Evolutionary conservation across 2,888 invertebrate species (phyloP), one percentile per base, ranked within the genome.

Genomic region (Drosophila nigricruria): DNA sequence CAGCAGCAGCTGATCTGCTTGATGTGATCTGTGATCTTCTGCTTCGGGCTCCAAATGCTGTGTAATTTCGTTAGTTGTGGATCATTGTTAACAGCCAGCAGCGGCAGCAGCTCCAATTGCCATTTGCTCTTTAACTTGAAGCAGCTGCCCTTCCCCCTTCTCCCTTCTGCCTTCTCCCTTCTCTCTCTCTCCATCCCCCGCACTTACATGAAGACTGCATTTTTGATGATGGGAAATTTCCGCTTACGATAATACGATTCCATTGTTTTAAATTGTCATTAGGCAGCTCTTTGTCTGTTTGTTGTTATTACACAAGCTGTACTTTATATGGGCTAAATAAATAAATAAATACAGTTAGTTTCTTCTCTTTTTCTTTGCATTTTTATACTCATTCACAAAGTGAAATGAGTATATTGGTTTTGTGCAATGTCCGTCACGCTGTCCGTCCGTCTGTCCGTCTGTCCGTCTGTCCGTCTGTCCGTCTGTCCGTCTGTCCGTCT

Each of bases 181-280:
- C 43, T 14, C 1, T 3, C 16, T 2, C 23, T 1, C 23, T 0
- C 0, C 25, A 16, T 6, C n/a, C 10, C 16, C n/a, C 25, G n/a
- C 47, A n/a, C 23, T n/a, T 30, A 32, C 32, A 30, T 10, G n/a
- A 50, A n/a, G 47, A 50, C 73, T 82, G 82, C 68, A 88, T 68
- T 77, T 85, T 70, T 49, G 77, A 76, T 74, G 60, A 83, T 88
- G 87, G 47, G 87, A 88, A 88, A 83, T 81, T 89, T 88, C 78
- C 86, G 77, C 71, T 77, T 74, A 70, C 70, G 76, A 70, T 83
- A 71, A 66, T 77, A 49, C 60, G 50, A 63, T 59, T 68, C 73
- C 71, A 90, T 87, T 90, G 89, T 87, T 70, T 74, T 61, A 70
- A 77, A 69, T 74, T 85, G 88, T 82, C 88, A 82, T 85, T 82